Evolutionary conservation across 2,888 invertebrate genomes (phyloP), one percentile per base, ranked within the genome.

Genomic region (Alloplasta piceator): DNA sequence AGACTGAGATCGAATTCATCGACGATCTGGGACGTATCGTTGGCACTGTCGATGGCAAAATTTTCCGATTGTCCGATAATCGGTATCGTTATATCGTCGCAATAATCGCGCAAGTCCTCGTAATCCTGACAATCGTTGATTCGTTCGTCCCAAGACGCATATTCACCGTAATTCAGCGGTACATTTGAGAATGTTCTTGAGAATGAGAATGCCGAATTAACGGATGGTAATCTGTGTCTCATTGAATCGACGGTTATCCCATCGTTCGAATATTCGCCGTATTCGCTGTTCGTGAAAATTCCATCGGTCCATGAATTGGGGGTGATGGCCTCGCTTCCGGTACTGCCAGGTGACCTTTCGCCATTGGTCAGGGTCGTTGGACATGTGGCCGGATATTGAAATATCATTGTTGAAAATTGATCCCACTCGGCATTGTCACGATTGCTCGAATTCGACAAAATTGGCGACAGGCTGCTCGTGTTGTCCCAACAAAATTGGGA

Each of bases 1-100:
- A 89, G 82, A 68, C 91, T 91, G 7, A 92, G 85, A 60, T 92
- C 92, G 61, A 92, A 92, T 50, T 92, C 91, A 5, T 91, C 90
- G 10, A 88, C 86, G 4, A 86, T 82, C 55, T 89, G 87, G 73
- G 86, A 75, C 6, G 85, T 60, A 43, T 66, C 67, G 38, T 83
- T 77, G 9, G 76, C 64, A 39, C 60, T 71, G 9, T 75, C 52
- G 1, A 52, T 5, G 55, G 83, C 16, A 14, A 79, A 63, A 74
- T 50, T 9, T 52, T 86, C 83, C 4, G 71, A 78, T 14, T 81
- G 78, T 2, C 74, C 74, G 0, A 79, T n/a, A 4, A 72, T 71
- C 16, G 83, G 41, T 7, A 81, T 71, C 6, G 46, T 36, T 0
- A 68, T n/a, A 16, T 85, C 82, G 4, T 83, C 84, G 10, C 71